These are phyloP conservation scores for Sus cebifrons DNA, from an alignment of 2,797 vertebrate species.

Conservation along the genomic window DNA sequence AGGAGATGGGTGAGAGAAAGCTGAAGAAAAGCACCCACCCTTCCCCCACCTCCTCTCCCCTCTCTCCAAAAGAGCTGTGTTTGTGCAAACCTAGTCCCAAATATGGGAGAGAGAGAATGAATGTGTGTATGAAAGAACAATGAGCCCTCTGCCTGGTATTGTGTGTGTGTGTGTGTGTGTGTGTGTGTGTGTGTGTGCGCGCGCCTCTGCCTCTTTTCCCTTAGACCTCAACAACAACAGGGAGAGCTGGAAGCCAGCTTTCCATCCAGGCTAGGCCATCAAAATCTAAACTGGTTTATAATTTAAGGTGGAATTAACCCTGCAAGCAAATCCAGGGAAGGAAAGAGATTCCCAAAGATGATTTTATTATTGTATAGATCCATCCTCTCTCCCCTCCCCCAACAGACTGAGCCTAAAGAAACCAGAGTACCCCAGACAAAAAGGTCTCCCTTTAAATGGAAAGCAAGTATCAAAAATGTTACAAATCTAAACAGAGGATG, in stretches of 20 bases:
- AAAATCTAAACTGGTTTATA: background rate
- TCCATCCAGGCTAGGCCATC: slow-evolving; percentile 10
- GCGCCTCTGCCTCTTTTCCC: slow-evolving; percentile 76
- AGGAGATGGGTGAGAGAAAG: slow-evolving; percentile 7
- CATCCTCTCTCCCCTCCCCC: slow-evolving; percentile 82
- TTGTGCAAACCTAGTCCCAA: slow-evolving; percentile 85
- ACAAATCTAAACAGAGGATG: background rate
- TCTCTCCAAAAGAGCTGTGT: slow-evolving; percentile 72
- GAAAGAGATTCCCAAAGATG: slow-evolving; percentile 75
- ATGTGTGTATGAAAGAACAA: slow-evolving; percentile 89
- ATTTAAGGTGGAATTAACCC: slow-evolving; percentile 58
- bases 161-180: slow-evolving; percentile 60
- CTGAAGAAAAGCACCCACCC: slow-evolving; percentile 68
- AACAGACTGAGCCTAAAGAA: slow-evolving; percentile 79
- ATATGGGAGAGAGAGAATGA: slow-evolving; percentile 83
- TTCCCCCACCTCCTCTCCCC: slow-evolving; percentile 71
- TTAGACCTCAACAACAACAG: slow-evolving; percentile 75
- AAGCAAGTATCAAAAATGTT: slow-evolving; percentile 59
- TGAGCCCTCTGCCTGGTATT: slow-evolving; percentile 88
- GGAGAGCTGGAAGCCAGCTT: background rate
- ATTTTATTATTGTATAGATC: slow-evolving; percentile 82
- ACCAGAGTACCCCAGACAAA: slow-evolving; percentile 78
- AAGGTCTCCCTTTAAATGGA: slow-evolving; percentile 73
- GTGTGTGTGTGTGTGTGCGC: slow-evolving; percentile 62
- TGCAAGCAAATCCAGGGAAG: slow-evolving; percentile 70